Evolutionary conservation across 2,797 vertebrate species (phyloP).

Genomic region (Sebastes melanostomus): DNA sequence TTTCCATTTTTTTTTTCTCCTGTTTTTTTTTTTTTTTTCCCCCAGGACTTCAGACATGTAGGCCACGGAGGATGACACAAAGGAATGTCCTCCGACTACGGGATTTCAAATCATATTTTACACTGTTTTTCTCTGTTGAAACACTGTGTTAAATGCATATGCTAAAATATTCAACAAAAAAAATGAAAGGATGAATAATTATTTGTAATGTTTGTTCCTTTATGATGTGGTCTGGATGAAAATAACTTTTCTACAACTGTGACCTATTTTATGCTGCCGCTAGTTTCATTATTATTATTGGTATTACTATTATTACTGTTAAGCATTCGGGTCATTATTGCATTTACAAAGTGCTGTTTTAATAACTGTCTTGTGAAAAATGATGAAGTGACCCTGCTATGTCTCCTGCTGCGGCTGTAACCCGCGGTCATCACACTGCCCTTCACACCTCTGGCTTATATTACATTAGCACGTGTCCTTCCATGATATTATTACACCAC

Average conservation of each 20-base stretch:
- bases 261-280: background rate
- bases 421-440: constrained; percentile 34
- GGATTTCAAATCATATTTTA: constrained; percentile 14
- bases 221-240: background rate
- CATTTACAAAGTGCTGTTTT: constrained; percentile 36
- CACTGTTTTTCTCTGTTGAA: background rate
- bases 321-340: background rate
- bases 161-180: background rate
- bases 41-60: constrained; percentile 36
- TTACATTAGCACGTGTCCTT: constrained; percentile 56
- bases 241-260: background rate
- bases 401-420: constrained; percentile 25
- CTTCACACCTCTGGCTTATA: constrained; percentile 45
- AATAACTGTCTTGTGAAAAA: constrained; percentile 51
- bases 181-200: background rate
- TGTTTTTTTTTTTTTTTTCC: background rate
- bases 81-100: constrained; percentile 48
- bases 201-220: background rate
- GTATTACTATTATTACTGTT: background rate
- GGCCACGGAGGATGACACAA: constrained; percentile 52
- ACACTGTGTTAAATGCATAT: background rate
- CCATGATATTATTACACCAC: constrained; percentile 23
- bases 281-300: background rate
- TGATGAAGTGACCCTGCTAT: constrained; percentile 35
- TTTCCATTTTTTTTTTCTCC: background rate